Percentiles rank a stretch among this genome's conserved stretches.
phyloP scores from a whole-genome alignment of 2,888 invertebrate species.

The Andrena trimmerana region DNA sequence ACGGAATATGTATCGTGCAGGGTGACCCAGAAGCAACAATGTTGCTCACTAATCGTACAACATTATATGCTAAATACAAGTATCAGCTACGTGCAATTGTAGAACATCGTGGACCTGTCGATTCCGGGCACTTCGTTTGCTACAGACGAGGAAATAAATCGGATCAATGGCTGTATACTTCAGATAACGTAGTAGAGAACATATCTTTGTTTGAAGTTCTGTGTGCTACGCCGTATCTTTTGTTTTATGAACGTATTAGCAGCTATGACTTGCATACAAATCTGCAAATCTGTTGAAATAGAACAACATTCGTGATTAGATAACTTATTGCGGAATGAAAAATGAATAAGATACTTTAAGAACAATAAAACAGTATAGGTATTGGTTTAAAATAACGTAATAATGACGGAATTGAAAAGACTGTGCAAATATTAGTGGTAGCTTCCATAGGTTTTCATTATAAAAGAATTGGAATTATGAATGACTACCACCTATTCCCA shows the following conservation, averaged over 20 bases:
- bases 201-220: slow-evolving; percentile 93
- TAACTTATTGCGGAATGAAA: slow-evolving; percentile 11
- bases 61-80: slow-evolving; percentile 86
- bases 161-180: slow-evolving; percentile 86
- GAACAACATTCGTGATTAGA: background rate
- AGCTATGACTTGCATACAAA: slow-evolving; percentile 45
- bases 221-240: slow-evolving; percentile 94
- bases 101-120: slow-evolving; percentile 95
- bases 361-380: slow-evolving; percentile 15
- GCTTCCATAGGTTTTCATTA: slow-evolving; percentile 30
- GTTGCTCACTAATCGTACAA: slow-evolving; percentile 81
- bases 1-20: slow-evolving; percentile 56
- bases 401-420: slow-evolving; percentile 49
- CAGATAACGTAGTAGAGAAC: slow-evolving; percentile 91
- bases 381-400: slow-evolving; percentile 35
- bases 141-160: slow-evolving; percentile 92
- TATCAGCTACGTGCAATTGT: slow-evolving; percentile 94
- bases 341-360: slow-evolving; percentile 33
- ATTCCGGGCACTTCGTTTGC: slow-evolving; percentile 97
- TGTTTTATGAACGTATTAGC: slow-evolving; percentile 93
- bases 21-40: slow-evolving; percentile 86
- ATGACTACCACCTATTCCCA: too few relatives aligned
- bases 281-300: background rate
- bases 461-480: slow-evolving; percentile 12
- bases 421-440: slow-evolving; percentile 40